Base-by-base conservation (phyloP, 2,797 vertebrate genomes). In the Gymnoscopelus microlampas region DNA sequence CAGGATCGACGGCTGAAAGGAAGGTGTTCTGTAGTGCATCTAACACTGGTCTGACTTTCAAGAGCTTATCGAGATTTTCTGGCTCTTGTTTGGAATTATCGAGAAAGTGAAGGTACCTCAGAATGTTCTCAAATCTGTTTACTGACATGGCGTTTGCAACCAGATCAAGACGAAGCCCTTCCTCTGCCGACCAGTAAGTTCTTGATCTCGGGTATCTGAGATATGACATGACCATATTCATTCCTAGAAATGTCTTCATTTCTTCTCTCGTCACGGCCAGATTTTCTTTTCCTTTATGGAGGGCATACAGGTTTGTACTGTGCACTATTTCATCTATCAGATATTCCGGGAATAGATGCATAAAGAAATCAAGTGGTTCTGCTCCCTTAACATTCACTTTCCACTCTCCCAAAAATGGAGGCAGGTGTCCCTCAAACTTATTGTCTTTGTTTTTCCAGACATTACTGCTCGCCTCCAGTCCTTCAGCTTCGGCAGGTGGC, bases 171-270 rank as follows among this genome's bases (percentile, higher is more conserved):
- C 2, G 1, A 53, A 79, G 63, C 0, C 53, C 70, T 65, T 15
- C 9, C 50, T 80, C 35, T 73, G 54, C 44, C 66, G 77, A 84
- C 79, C 81, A 74, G 54, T 77, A 68, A 55, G 73, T 85, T 65
- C 62, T 62, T 32, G 68, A 60, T 82, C 62, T 63, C 66, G 66
- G 49, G 19, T 71, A 57, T 53, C 55, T 68, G 47, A 78, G 0
- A 29, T 76, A 77, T 48, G 56, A 73, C 26, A 58, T 54, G 14
- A 29, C 48, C 66, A 59, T 58, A 39, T 80, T 78, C 0, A 82
- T 72, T 59, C 63, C 65, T 4, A 77, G 63, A 49, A 80, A 79
- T 32, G 0, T 64, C 0, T 77, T 77, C 0, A 71, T 3, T 58
- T 83, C 68, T 0, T 10, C 15, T 3, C 2, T 39, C 35, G 60